Conservation (phyloP, 2,888 invertebrate genomes). For the Lochmaea capreae region DNA sequence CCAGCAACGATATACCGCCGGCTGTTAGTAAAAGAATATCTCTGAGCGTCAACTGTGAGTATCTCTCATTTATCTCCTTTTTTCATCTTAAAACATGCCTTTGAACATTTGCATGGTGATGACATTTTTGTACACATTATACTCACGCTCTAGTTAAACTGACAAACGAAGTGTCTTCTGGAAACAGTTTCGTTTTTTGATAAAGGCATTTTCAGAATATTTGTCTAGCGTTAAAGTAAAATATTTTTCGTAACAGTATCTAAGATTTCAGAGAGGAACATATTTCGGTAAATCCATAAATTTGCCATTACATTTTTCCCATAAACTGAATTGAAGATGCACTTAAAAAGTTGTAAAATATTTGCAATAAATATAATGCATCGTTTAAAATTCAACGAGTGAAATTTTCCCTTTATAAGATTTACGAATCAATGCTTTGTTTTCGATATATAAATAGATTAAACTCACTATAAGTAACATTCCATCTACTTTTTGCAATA, state of each 20-base stretch:
- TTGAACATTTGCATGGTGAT: not conserved
- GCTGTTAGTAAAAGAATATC: slow-evolving; percentile 90
- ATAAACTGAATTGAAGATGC: too few relatives aligned
- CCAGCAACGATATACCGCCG: slow-evolving; percentile 91
- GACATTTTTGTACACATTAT: slow-evolving; percentile 2
- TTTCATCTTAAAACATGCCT: not conserved
- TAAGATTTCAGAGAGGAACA: not conserved
- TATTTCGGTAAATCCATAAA: too few relatives aligned
- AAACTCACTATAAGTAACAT: too few relatives aligned
- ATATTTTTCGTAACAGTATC: not conserved
- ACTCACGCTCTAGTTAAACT: not conserved
- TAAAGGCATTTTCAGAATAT: not conserved
- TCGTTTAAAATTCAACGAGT: too few relatives aligned
- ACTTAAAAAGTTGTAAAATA: too few relatives aligned
- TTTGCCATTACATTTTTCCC: too few relatives aligned
- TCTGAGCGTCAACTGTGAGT: slow-evolving; percentile 91
- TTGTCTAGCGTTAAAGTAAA: not conserved
- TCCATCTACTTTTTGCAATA: too few relatives aligned
- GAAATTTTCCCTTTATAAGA: too few relatives aligned
- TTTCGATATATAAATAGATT: too few relatives aligned
- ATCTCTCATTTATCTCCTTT: slow-evolving; percentile 18
- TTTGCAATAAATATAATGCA: too few relatives aligned
- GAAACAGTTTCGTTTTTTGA: not conserved
- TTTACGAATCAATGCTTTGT: too few relatives aligned
- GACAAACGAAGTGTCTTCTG: not conserved